Conservation (phyloP, 2,888 invertebrate species). For the Agriopis leucophaearia region DNA sequence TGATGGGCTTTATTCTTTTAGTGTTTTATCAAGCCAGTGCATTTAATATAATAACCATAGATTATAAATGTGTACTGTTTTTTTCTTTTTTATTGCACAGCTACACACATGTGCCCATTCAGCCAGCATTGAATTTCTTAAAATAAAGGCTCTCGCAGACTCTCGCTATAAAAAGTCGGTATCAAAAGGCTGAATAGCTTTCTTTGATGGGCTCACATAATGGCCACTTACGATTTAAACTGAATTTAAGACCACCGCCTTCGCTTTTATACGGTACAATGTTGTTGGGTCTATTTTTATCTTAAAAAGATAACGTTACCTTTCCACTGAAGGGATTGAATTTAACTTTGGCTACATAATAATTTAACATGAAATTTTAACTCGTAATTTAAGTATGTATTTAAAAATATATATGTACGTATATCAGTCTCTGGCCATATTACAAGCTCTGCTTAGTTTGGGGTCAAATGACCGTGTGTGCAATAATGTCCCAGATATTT, state of each 20-base stretch:
- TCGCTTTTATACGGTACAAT: slow-evolving; percentile 21
- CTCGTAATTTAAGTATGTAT: too few species aligned
- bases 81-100: background rate
- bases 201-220: slow-evolving; percentile 34
- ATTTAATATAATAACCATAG: background rate
- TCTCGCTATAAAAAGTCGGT: slow-evolving; percentile 15
- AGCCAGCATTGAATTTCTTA: slow-evolving; percentile 5
- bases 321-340: background rate
- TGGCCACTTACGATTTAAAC: slow-evolving; percentile 30
- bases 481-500: too few species aligned
- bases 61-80: background rate
- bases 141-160: slow-evolving; percentile 15
- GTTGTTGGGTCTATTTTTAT: slow-evolving; percentile 6
- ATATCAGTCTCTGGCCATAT: too few species aligned
- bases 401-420: too few species aligned
- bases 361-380: too few species aligned
- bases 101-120: background rate
- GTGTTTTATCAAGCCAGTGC: background rate
- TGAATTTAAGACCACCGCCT: slow-evolving; percentile 38
- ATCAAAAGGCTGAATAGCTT: slow-evolving; percentile 22
- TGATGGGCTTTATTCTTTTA: slow-evolving; percentile 24
- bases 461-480: too few species aligned
- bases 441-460: too few species aligned
- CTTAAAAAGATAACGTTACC: slow-evolving; percentile 3
- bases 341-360: background rate